These are phyloP conservation scores for Podarcis cretensis DNA, from an alignment of 2,113 vertebrate genomes.

Conservation along the genomic window DNA sequence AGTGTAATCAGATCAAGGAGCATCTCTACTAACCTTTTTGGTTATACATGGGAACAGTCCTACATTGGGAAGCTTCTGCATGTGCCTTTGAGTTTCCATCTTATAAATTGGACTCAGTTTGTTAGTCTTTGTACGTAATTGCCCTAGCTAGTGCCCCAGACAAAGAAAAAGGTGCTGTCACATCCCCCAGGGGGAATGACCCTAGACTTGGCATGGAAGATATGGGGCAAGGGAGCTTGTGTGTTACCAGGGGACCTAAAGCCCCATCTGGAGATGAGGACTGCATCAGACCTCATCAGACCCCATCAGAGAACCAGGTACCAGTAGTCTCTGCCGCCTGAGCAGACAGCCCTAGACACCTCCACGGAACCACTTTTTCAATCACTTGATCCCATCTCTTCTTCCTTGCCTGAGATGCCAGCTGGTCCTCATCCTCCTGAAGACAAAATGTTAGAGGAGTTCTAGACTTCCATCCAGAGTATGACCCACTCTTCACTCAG, in stretches of 20 bases:
- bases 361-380: background rate
- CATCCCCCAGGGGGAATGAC: too few relatives aligned
- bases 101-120: background rate
- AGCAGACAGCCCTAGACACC: too few relatives aligned
- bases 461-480: background rate
- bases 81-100: background rate
- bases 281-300: background rate
- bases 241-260: background rate
- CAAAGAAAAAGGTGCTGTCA: background rate
- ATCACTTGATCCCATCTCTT: background rate
- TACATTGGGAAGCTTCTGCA: background rate
- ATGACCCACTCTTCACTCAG: background rate
- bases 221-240: background rate
- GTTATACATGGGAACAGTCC: background rate
- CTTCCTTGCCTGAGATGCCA: background rate
- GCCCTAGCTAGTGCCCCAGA: background rate
- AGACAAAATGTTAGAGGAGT: background rate
- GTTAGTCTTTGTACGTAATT: background rate
- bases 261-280: background rate
- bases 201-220: background rate
- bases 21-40: background rate
- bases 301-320: background rate
- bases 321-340: background rate
- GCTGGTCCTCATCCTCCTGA: background rate
- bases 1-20: background rate